Base-by-base conservation (phyloP, 2,888 invertebrate genomes). In the Phasia obesa region DNA sequence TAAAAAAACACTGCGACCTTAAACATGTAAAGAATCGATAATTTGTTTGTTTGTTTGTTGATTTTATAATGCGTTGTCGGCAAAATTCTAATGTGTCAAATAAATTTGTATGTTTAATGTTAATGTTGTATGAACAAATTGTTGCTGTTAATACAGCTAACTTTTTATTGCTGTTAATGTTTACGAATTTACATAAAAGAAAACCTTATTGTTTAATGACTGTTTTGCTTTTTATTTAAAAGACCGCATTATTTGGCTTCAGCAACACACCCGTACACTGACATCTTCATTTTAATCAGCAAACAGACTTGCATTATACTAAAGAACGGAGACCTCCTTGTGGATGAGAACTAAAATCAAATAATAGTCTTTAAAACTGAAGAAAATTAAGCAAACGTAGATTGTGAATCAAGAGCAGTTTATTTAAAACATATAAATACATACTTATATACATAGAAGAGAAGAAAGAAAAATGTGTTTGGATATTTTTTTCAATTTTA, bases 71-170 rank as follows among this genome's bases (percentile, higher is more conserved):
- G 7, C 15, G 3, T 27, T 51, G 78, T 71, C 78, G 55, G 64
- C 64, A 49, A 21, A 64, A 19, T 64, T 17, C 27, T 64, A 47
- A 47, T 64, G 70, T 78, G 70, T 64, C 70, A 64, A 64, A 64
- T 71, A 64, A 71, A 78, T 78, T 78, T 57, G 35, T 57, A 7
- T 55, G 31, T 35, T 78, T 64, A 64, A 64, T 71, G 38, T 38
- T 78, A 23, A 78, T 64, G 57, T 59, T 75, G 75, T 49, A 65
- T 65, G 57, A 35, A 49, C 57, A 57, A 38, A 47, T 49, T 75
- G 35, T 57, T 57, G 35, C 11, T 44, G 53, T 27, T 55, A 53
- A 53, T 53, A 25, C 11, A 64, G 55, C 35, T 35, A 11, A 31
- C 5, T 35, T 60, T 19, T 44, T 42, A 15, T n/a, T 31, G 17